Evolutionary conservation across 2,888 invertebrate species (phyloP), one percentile per base, ranked within the genome.

Genomic region (Podotricha telesiphe): DNA sequence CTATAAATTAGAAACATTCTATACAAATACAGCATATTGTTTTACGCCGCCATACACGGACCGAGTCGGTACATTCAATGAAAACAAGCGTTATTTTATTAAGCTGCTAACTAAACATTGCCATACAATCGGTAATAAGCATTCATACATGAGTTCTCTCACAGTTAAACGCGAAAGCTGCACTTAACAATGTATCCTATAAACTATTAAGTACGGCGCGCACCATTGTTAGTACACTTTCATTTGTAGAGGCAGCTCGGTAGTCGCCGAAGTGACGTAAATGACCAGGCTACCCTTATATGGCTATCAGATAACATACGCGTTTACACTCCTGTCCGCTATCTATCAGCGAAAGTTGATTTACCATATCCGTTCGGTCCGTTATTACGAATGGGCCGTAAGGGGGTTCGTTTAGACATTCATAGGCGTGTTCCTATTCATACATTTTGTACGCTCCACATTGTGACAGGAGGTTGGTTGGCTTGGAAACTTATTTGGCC

Each of bases 321-420:
- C 69, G 69, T 71, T 75, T 74, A 70, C 72, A 73, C 72, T 70
- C 68, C 70, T 68, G 72, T 70, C 72, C 59, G 45, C 68, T 68
- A 68, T 75, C 74, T 75, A 74, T 75, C 76, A 76, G 77, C 75
- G 77, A 77, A 77, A 77, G 77, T 77, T 69, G 77, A 75, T 75
- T 76, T 75, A 73, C 77, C 76, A 74, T 75, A 75, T 72, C 68
- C 61, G 65, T 62, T 55, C 28, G 48, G 28, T 72, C 70, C 56
- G 53, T 72, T 72, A 72, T 70, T 72, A 72, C 68, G 65, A 72
- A 70, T 66, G 68, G 65, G 22, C 56, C 62, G 10, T 34, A 62
- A 19, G 8, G 47, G 55, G n/a, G 19, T 13, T 37, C 10, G 37
- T 19, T 11, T 22, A 22, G 59, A n/a, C 59, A 37, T 37, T 37